phyloP scores from a whole-genome alignment of 2,888 invertebrate genomes.

The Neoascia interrupta region DNA sequence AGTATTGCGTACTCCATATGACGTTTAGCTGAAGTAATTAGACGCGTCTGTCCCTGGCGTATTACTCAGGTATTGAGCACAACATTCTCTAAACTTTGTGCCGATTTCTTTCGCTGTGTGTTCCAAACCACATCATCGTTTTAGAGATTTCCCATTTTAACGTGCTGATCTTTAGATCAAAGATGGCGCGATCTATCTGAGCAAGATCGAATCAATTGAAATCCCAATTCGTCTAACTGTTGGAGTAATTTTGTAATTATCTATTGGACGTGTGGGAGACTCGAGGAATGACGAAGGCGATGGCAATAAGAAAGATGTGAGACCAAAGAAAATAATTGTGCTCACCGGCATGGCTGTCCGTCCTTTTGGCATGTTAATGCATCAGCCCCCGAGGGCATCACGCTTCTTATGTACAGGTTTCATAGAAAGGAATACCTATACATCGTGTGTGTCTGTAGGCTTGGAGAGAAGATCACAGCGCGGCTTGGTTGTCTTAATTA shows the following conservation, averaged over 20 bases:
- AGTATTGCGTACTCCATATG: too few relatives aligned
- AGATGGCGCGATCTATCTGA: too few relatives aligned
- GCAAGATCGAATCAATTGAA: conserved; percentile 51
- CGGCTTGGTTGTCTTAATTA: conserved; percentile 42
- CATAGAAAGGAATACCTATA: too few relatives aligned
- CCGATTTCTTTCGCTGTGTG: too few relatives aligned
- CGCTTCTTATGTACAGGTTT: too few relatives aligned
- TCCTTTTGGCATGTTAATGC: conserved; percentile 55
- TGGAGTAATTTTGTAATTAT: conserved; percentile 63
- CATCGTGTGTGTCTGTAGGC: conserved; percentile 37
- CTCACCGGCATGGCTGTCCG: neutral
- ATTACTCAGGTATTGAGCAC: too few relatives aligned
- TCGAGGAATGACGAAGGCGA: conserved; percentile 36
- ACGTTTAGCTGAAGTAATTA: too few relatives aligned
- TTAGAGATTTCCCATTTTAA: too few relatives aligned
- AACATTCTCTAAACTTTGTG: too few relatives aligned
- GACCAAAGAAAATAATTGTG: conserved; percentile 54
- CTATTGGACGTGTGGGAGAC: conserved; percentile 62
- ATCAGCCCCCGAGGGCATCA: conserved; percentile 57
- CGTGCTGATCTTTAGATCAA: too few relatives aligned
- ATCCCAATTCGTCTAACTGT: conserved; percentile 58
- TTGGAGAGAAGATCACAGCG: conserved; percentile 38
- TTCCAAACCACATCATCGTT: too few relatives aligned
- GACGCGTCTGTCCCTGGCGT: too few relatives aligned
- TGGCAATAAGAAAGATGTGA: conserved; percentile 44